Evolutionary conservation across 2,113 vertebrate genomes (phyloP).

Genomic region (Notiomystis cincta): DNA sequence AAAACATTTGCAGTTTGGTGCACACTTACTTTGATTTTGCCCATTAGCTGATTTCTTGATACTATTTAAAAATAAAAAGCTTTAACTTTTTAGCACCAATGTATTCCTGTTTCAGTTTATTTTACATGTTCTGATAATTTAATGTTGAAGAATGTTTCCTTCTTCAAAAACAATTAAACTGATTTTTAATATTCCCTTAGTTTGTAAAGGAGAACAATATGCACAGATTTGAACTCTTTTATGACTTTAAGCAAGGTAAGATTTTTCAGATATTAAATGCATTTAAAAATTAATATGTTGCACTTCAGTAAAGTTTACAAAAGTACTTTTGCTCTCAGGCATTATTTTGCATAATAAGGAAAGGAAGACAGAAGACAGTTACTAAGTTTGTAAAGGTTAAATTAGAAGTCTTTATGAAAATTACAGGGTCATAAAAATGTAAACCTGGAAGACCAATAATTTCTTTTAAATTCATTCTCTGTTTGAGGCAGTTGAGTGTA

Average conservation of each 20-base stretch:
- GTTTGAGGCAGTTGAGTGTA: neutral
- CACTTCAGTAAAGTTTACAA: neutral
- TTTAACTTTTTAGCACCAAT: neutral
- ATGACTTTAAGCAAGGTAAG: neutral
- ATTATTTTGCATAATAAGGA: neutral
- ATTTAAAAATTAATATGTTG: neutral
- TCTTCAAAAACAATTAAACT: neutral
- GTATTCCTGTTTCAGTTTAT: neutral
- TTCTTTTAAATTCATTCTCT: neutral
- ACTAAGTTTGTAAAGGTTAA: neutral
- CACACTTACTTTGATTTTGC: conserved; percentile 4
- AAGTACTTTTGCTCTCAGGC: neutral
- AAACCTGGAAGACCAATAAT: neutral
- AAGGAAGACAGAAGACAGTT: neutral
- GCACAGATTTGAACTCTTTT: neutral
- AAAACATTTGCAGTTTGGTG: neutral
- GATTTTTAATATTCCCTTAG: neutral
- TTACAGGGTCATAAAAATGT: neutral
- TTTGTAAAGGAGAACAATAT: neutral
- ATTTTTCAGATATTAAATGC: neutral
- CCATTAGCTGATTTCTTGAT: conserved; percentile 15
- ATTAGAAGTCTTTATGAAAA: neutral
- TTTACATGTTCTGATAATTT: neutral
- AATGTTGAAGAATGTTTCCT: neutral
- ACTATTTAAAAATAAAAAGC: conserved; percentile 14